These are phyloP conservation scores for Parasteatoda lunata DNA, from an alignment of 2,888 invertebrate species.

Conservation along the genomic window DNA sequence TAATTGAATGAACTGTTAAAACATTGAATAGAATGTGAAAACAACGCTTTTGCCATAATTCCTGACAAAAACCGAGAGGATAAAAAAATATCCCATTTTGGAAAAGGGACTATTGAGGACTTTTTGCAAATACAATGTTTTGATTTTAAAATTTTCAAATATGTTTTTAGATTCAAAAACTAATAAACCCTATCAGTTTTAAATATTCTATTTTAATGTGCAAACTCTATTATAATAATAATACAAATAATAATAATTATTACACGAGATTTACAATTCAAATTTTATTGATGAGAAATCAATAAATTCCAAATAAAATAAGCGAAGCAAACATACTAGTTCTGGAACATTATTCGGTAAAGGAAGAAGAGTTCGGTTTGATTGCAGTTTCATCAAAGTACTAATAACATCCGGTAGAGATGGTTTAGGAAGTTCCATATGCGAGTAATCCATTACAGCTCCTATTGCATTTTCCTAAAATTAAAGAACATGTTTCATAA, in stretches of 20 bases:
- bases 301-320: neutral
- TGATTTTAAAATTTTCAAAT: too few relatives aligned
- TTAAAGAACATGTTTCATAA: neutral
- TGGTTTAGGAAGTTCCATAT: conserved; percentile 59
- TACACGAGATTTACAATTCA: neutral
- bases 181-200: too few relatives aligned
- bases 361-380: conserved; percentile 18
- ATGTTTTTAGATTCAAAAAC: too few relatives aligned
- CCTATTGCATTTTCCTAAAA: conserved; percentile 70
- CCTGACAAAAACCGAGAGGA: neutral
- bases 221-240: too few relatives aligned
- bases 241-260: neutral
- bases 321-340: conserved; percentile 33
- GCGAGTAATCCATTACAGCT: conserved; percentile 69
- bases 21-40: too few relatives aligned
- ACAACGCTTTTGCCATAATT: neutral
- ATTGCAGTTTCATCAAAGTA: conserved; percentile 62
- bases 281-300: neutral
- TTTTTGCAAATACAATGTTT: too few relatives aligned
- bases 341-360: conserved; percentile 11
- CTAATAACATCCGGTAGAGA: conserved; percentile 69
- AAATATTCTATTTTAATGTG: too few relatives aligned
- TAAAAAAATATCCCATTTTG: neutral
- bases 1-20: neutral
- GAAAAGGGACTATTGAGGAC: too few relatives aligned